Percentiles rank a stretch among this genome's conserved stretches.
Evolutionary conservation across 2,888 invertebrate genomes (phyloP).

Genomic region (Diaphora mendica): DNA sequence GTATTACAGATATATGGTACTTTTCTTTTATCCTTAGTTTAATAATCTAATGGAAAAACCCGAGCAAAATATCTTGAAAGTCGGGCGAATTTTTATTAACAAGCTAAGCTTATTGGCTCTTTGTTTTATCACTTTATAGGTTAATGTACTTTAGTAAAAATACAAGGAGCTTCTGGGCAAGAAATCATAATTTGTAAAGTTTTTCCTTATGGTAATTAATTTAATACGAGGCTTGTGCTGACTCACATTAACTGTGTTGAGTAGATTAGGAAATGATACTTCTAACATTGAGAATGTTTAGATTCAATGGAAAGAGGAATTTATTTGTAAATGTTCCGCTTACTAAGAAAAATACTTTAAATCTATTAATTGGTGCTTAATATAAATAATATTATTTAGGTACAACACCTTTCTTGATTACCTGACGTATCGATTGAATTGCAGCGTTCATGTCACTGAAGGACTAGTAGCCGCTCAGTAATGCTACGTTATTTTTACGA

Average conservation of each 20-base stretch:
- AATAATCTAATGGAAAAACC: not conserved
- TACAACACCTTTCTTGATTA: not conserved
- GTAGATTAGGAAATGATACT: not conserved
- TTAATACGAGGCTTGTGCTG: not conserved
- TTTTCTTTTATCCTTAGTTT: constrained; percentile 24
- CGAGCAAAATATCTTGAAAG: not conserved
- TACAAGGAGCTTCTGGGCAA: not conserved
- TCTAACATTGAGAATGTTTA: not conserved
- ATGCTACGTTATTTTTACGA: not conserved
- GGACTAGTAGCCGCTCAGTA: not conserved
- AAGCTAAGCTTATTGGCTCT: not conserved
- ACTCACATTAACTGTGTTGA: not conserved
- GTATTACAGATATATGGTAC: constrained; percentile 30
- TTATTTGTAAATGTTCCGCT: too few relatives aligned
- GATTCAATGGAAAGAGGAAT: not conserved
- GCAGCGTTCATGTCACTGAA: not conserved
- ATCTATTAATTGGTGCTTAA: not conserved
- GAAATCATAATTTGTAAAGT: not conserved
- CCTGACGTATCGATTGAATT: not conserved
- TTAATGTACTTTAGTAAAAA: not conserved
- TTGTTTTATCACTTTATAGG: not conserved
- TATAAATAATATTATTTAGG: too few relatives aligned
- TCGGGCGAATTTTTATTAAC: not conserved
- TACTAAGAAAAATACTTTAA: too few relatives aligned
- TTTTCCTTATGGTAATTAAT: not conserved